Evolutionary conservation across 1,140 invertebrate genomes (phyloP).

Genomic region (Paracyclopina nana): DNA sequence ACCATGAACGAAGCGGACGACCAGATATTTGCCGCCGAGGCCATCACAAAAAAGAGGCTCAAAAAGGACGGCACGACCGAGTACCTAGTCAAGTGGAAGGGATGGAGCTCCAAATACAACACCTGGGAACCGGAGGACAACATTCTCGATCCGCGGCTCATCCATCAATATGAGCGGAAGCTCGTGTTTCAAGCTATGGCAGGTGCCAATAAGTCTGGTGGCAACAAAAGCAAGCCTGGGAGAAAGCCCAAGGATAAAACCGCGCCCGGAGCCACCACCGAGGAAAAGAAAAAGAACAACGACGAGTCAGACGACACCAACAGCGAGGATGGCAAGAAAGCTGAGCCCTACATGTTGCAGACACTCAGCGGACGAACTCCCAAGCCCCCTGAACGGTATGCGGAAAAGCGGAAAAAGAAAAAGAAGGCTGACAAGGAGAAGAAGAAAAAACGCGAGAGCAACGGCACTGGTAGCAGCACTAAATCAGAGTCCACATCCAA

Average conservation of each 20-base stretch:
- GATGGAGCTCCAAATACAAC: constrained; percentile 13
- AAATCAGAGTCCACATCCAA: too few relatives aligned
- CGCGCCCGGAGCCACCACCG: too few relatives aligned
- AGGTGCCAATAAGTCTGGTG: too few relatives aligned
- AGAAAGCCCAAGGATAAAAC: constrained; percentile 3
- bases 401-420: background rate
- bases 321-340: too few relatives aligned
- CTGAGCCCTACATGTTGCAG: background rate
- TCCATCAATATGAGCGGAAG: constrained; percentile 13
- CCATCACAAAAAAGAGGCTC: constrained; percentile 14
- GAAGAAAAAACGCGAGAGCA: background rate
- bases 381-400: constrained; percentile 13
- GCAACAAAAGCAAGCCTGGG: background rate
- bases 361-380: constrained; percentile 12
- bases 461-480: too few relatives aligned
- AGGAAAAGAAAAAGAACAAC: too few relatives aligned
- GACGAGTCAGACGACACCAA: too few relatives aligned
- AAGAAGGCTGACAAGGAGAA: background rate
- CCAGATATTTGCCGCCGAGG: constrained; percentile 16
- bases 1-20: constrained; percentile 1
- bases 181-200: background rate
- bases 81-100: constrained; percentile 17
- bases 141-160: constrained; percentile 14
- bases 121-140: constrained; percentile 17
- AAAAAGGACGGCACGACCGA: constrained; percentile 9